Percentiles rank a stretch among this genome's conserved stretches.
phyloP scores from a whole-genome alignment of 2,888 invertebrate species.

The Pseudanteris insignis region DNA sequence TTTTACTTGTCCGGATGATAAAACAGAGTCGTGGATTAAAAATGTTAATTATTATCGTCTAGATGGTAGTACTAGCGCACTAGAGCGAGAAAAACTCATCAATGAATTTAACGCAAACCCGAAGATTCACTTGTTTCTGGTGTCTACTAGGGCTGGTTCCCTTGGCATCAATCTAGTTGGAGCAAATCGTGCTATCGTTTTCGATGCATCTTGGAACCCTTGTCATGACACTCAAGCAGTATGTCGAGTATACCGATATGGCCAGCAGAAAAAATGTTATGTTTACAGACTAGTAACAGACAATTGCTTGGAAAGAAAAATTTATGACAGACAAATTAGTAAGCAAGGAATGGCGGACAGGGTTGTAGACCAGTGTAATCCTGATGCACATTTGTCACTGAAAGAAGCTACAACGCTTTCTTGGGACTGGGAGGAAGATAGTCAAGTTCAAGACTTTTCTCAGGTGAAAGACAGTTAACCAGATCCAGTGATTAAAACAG shows the following conservation, averaged over 20 bases:
- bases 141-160: constrained; percentile 96
- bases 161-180: constrained; percentile 97
- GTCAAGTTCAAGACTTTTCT: constrained; percentile 79
- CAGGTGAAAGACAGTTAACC: constrained; percentile 77
- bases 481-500: constrained; percentile 80
- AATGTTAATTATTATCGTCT: constrained; percentile 90
- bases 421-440: constrained; percentile 89
- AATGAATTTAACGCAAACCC: constrained; percentile 94
- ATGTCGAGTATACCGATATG: constrained; percentile 89
- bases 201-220: constrained; percentile 99
- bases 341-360: constrained; percentile 98
- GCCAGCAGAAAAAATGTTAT: constrained; percentile 92
- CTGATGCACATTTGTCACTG: constrained; percentile 90
- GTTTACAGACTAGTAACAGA: constrained; percentile 97
- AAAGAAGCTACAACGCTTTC: constrained; percentile 90
- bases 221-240: constrained; percentile 99
- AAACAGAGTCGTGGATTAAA: constrained; percentile 81
- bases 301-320: constrained; percentile 96
- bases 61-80: constrained; percentile 94
- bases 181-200: constrained; percentile 95
- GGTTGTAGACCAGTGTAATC: constrained; percentile 97
- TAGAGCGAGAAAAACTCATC: constrained; percentile 94
- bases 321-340: constrained; percentile 97
- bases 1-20: constrained; percentile 70
- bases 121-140: constrained; percentile 88